Evolutionary conservation across 2,888 invertebrate species (phyloP).

Genomic region (Phengaris alcon): DNA sequence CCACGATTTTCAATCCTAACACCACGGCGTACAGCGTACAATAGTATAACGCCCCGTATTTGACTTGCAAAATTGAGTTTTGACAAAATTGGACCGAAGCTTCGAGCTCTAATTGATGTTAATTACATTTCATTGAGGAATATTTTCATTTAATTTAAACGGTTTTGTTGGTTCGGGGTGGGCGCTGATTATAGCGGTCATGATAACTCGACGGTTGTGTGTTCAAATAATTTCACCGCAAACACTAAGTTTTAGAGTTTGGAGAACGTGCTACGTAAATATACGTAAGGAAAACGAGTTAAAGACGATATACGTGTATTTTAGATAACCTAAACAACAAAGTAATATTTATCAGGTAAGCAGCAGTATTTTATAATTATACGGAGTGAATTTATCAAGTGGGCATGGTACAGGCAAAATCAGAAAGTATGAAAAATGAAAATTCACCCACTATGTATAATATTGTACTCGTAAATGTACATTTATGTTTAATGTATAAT

Average conservation of each 20-base stretch:
- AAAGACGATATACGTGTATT: slow-evolving; percentile 17
- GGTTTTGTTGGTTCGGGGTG: slow-evolving; percentile 40
- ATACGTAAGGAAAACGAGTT: neutral
- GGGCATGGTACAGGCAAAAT: too few relatives aligned
- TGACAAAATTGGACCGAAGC: slow-evolving; percentile 64
- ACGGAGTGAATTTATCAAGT: too few relatives aligned
- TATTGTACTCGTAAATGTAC: too few relatives aligned
- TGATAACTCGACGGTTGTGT: neutral
- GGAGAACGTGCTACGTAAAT: neutral
- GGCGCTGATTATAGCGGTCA: slow-evolving; percentile 36
- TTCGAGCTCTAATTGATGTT: slow-evolving; percentile 50
- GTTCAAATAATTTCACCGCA: slow-evolving; percentile 15
- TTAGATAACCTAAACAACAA: neutral
- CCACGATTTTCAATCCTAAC: slow-evolving; percentile 4
- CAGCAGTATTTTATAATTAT: neutral
- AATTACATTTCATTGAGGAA: slow-evolving; percentile 49
- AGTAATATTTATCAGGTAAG: neutral
- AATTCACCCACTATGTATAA: too few relatives aligned
- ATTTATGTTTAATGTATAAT: too few relatives aligned
- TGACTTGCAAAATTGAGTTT: slow-evolving; percentile 77
- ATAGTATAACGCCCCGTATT: slow-evolving; percentile 45
- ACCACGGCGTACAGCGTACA: neutral
- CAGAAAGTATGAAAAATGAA: too few relatives aligned
- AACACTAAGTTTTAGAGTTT: slow-evolving; percentile 2
- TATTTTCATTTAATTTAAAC: slow-evolving; percentile 54